Evolutionary conservation across 64 coral and sea anemone genomes (phyloP).

Genomic region (Catalaphyllia jardinei): DNA sequence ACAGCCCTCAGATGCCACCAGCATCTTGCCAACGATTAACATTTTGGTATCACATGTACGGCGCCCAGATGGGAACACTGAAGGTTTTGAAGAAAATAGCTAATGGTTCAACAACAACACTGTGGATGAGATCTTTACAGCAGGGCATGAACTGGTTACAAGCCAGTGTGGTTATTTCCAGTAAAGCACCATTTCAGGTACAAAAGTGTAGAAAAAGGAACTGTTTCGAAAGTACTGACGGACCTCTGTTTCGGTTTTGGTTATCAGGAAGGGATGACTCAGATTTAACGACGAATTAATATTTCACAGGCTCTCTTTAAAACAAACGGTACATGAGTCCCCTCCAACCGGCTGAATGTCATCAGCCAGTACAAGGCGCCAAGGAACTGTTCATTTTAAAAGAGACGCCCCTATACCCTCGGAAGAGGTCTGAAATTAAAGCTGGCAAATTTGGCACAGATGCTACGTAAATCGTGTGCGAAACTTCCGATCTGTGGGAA

Average conservation of each 20-base stretch:
- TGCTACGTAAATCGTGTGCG: no score
- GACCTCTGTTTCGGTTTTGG: neutral
- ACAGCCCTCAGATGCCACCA: neutral
- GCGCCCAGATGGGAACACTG: neutral
- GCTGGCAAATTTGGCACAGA: no score
- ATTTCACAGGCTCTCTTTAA: no score
- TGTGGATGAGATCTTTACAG: neutral
- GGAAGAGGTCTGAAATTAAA: no score
- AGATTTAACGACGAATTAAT: no score
- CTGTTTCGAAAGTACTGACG: neutral
- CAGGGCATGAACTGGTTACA: neutral
- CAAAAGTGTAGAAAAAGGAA: neutral
- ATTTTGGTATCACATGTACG: slow-evolving; percentile 17
- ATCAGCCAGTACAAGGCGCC: no score
- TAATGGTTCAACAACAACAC: neutral
- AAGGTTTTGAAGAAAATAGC: neutral
- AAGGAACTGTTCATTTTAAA: no score
- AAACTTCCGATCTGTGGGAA: no score
- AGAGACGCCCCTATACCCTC: no score
- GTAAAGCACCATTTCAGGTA: slow-evolving; percentile 1
- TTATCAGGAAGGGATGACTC: no score
- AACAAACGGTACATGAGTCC: no score
- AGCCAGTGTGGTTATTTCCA: neutral
- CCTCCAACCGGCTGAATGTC: no score
- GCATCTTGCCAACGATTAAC: neutral